These are phyloP conservation scores for Heterochromis multidens DNA, from an alignment of 2,113 vertebrate species.

Conservation along the genomic window DNA sequence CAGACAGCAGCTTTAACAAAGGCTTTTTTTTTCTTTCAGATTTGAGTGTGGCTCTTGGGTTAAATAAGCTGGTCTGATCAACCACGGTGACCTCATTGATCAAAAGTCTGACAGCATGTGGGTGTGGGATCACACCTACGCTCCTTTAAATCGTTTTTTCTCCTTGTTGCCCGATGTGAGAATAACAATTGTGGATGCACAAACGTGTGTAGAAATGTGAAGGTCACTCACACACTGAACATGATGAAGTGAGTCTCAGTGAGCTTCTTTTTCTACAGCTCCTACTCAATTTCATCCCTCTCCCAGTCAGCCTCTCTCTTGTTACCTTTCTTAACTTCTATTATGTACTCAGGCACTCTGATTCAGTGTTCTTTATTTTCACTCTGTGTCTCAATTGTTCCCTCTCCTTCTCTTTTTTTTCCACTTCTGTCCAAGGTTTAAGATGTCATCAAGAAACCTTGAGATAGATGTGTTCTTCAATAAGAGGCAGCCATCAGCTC, in stretches of 20 bases:
- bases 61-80: conserved; percentile 10
- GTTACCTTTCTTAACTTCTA: conserved; percentile 38
- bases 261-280: not conserved
- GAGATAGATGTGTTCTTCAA: conserved; percentile 60
- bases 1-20: not conserved
- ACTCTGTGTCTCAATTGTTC: not conserved
- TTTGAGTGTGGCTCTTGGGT: not conserved
- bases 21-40: rapidly evolving
- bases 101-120: conserved; percentile 1
- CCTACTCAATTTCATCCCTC: conserved; percentile 23
- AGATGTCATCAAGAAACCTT: conserved; percentile 62
- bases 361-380: conserved; percentile 3
- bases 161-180: not conserved
- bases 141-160: not conserved
- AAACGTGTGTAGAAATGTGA: conserved; percentile 12
- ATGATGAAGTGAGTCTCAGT: conserved; percentile 30
- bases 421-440: conserved; percentile 6
- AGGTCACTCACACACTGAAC: conserved; percentile 37
- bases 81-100: conserved; percentile 19
- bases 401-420: not conserved
- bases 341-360: conserved; percentile 9
- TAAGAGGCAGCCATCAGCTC: conserved; percentile 29
- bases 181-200: conserved; percentile 10
- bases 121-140: not conserved
- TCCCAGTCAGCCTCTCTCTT: not conserved